Conservation (phyloP, 2,797 vertebrate species). For the Distichodus sexfasciatus region DNA sequence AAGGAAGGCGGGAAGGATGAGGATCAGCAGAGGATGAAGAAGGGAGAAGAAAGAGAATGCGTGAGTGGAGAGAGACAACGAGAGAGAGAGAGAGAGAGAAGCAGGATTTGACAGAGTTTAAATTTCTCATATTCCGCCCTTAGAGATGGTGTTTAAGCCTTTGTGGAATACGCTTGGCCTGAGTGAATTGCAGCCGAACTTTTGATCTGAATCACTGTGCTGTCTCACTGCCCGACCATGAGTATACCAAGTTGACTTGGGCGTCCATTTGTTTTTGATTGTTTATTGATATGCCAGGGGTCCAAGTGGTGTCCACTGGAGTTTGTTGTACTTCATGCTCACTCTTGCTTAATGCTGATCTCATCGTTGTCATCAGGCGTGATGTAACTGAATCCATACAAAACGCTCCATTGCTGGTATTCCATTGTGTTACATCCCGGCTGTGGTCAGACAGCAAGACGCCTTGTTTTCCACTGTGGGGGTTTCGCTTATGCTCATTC, state of each 20-base stretch:
- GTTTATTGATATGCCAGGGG: too few species aligned
- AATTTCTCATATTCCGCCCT: constrained; percentile 16
- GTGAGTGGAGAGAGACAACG: constrained; percentile 34
- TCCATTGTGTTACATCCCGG: background rate
- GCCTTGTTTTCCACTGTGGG: constrained; percentile 6
- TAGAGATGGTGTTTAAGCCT: background rate
- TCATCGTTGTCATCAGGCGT: too few species aligned
- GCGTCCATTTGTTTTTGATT: background rate
- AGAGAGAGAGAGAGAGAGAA: constrained; percentile 46
- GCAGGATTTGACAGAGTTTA: constrained; percentile 6
- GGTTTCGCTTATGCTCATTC: background rate
- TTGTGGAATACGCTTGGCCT: constrained; percentile 17
- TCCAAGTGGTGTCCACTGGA: background rate
- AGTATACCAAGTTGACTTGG: background rate
- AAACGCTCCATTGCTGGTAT: background rate
- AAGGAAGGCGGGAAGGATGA: constrained; percentile 49
- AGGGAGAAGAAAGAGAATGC: constrained; percentile 50
- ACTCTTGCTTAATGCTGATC: too few species aligned
- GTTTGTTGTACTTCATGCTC: background rate
- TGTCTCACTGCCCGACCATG: background rate
- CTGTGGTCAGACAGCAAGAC: constrained; percentile 22
- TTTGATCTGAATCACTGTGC: background rate
- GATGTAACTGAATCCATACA: background rate
- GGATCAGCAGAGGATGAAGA: too few species aligned
- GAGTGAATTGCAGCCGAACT: background rate